These are phyloP conservation scores for Epinephelus malabaricus DNA, from an alignment of 2,797 vertebrate genomes.

Conservation along the genomic window DNA sequence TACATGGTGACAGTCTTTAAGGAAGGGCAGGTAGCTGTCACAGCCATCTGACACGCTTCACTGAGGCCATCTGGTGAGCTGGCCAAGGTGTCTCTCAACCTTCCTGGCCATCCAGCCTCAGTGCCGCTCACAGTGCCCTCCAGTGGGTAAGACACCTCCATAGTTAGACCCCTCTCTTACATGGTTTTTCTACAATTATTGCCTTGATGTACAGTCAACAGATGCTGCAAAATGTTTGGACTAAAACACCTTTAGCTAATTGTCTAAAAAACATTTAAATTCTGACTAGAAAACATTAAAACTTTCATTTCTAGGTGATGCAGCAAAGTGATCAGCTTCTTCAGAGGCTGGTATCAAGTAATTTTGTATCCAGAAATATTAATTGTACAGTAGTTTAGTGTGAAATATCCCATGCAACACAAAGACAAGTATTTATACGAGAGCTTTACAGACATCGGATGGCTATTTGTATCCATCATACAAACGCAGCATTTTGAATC, in stretches of 20 bases:
- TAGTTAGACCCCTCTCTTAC: background rate
- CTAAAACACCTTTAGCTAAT: background rate
- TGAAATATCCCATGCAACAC: constrained; percentile 18
- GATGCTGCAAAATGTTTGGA: background rate
- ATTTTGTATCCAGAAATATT: constrained; percentile 39
- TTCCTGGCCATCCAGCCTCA: constrained; percentile 21
- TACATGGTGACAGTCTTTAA: constrained; percentile 74
- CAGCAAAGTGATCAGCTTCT: constrained; percentile 7
- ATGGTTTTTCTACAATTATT: background rate
- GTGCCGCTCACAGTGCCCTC: constrained; percentile 63
- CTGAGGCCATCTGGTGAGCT: constrained; percentile 75
- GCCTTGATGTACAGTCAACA: background rate
- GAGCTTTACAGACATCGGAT: constrained; percentile 59
- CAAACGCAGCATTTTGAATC: constrained; percentile 66
- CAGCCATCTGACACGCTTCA: constrained; percentile 67
- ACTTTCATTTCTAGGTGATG: constrained; percentile 11
- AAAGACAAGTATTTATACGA: constrained; percentile 77
- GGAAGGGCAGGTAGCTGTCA: constrained; percentile 77
- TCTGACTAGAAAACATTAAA: background rate
- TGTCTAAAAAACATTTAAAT: background rate
- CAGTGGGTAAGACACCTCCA: constrained; percentile 49
- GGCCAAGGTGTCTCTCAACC: constrained; percentile 66
- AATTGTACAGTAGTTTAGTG: constrained; percentile 35
- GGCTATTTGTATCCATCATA: constrained; percentile 79
- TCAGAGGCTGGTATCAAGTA: constrained; percentile 16